These are phyloP conservation scores for Tetramorium parvispinum DNA, from an alignment of 1,140 invertebrate species.

Conservation along the genomic window DNA sequence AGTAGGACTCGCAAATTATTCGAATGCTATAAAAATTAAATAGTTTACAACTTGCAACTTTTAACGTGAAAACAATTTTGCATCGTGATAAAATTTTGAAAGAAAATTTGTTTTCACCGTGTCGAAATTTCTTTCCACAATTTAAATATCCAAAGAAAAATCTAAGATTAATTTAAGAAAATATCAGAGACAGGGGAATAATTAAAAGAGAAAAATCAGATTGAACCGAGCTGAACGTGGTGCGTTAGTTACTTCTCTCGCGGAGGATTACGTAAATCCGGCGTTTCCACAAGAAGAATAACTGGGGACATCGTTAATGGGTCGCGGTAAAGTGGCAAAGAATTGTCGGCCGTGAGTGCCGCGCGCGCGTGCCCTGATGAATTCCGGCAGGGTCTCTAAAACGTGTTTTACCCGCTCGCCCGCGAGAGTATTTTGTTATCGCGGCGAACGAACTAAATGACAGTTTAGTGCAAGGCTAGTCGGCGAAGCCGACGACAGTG, in stretches of 20 bases:
- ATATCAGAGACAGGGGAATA: neutral
- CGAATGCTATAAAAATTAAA: too few species aligned
- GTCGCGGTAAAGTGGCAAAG: constrained; percentile 65
- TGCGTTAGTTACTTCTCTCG: constrained; percentile 10
- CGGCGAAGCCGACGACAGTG: constrained; percentile 75
- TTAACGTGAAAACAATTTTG: neutral
- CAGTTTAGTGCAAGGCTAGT: constrained; percentile 85
- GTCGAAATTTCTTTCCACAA: neutral
- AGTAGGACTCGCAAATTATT: too few species aligned
- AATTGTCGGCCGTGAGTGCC: constrained; percentile 62
- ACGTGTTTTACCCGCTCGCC: constrained; percentile 66
- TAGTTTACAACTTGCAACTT: neutral
- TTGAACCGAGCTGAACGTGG: neutral
- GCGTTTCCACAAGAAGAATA: constrained; percentile 56
- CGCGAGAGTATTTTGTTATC: constrained; percentile 77
- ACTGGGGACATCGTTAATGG: constrained; percentile 68
- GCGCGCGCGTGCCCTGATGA: constrained; percentile 68
- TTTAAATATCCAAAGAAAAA: neutral
- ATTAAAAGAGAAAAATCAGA: neutral
- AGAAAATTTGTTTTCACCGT: neutral
- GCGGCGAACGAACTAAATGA: constrained; percentile 76
- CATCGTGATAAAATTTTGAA: neutral
- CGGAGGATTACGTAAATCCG: constrained; percentile 30
- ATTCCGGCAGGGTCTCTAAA: constrained; percentile 75
- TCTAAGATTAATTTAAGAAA: neutral